Evolutionary conservation across 2,113 vertebrate species (phyloP), one percentile per base, ranked within the genome.

Genomic region (Gnathonemus echidnorhynchus): DNA sequence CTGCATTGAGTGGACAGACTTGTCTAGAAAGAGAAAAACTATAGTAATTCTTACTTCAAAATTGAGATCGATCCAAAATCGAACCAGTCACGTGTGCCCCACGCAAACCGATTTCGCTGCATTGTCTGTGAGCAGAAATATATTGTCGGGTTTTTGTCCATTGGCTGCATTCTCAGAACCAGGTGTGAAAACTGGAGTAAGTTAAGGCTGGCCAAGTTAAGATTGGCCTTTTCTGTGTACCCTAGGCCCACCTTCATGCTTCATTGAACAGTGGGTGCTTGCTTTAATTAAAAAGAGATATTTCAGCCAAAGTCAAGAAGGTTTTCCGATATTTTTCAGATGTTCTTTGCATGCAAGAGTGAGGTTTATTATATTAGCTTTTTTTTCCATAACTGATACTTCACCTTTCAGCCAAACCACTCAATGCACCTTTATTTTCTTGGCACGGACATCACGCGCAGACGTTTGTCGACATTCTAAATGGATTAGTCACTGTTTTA

Each of bases 401-500:
- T 70, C n/a, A 70, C 62, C n/a, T 70, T 27, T 70, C 62, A 70
- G 62, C 62, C 62, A 27, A 27, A 27, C 62, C n/a, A 13, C 10
- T 70, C 27, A 70, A 3, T 80, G 74, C 31, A 39, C 35, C 74
- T 42, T 80, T 21, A 42, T 80, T 80, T 39, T 39, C 74, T 80
- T 35, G 31, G 35, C 74, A 80, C 74, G 39, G 35, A 42, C 74
- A 6, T 80, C 35, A 42, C 74, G 31, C 42, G 74, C 74, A 42
- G 35, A 42, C 87, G 52, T 85, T 27, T 46, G 87, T 88, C 77
- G 50, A 52, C 46, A 85, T 85, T 42, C 2, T 56, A 77, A 90
- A 70, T 31, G 83, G 35, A 86, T 86, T 56, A 66, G 31, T 88
- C 39, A 66, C 31, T 89, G 66, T 85, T 45, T 85, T 85, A 85